Evolutionary conservation across 1,140 invertebrate genomes (phyloP).

Genomic region (Plodia interpunctella): DNA sequence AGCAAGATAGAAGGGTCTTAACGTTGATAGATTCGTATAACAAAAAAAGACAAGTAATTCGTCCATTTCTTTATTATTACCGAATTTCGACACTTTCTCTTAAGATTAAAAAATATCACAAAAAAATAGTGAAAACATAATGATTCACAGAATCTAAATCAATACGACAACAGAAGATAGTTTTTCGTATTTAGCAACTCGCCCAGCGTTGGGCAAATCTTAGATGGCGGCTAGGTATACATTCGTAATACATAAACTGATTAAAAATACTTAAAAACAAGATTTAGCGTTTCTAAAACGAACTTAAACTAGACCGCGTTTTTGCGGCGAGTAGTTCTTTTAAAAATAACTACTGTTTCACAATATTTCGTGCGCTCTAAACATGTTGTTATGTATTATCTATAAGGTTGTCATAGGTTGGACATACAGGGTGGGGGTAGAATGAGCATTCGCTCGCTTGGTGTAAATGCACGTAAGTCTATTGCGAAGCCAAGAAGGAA

Average conservation of each 20-base stretch:
- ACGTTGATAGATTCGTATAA: too few species aligned
- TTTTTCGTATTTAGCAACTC: constrained; percentile 35
- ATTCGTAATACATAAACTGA: too few species aligned
- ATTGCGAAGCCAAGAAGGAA: constrained; percentile 8
- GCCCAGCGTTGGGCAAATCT: constrained; percentile 30
- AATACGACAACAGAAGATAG: constrained; percentile 46
- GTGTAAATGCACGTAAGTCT: neutral
- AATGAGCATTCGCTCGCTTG: too few species aligned
- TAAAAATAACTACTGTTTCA: neutral
- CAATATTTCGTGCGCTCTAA: neutral
- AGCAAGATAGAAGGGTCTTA: too few species aligned
- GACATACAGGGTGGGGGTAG: too few species aligned
- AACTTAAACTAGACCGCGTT: constrained; percentile 8
- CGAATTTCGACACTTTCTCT: constrained; percentile 47
- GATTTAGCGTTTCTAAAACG: constrained; percentile 15
- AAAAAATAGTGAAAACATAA: constrained; percentile 66
- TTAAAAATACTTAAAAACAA: constrained; percentile 8
- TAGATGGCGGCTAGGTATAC: neutral
- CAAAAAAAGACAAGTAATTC: too few species aligned
- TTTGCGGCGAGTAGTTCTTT: neutral
- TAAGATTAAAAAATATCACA: constrained; percentile 68
- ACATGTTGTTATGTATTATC: neutral
- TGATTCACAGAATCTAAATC: constrained; percentile 74
- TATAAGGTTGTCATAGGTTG: too few species aligned
- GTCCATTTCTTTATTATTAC: neutral